Percentiles rank a stretch among this genome's conserved stretches.
Evolutionary conservation across 1,140 invertebrate genomes (phyloP).

Genomic region (Ostrea denselamellosa): DNA sequence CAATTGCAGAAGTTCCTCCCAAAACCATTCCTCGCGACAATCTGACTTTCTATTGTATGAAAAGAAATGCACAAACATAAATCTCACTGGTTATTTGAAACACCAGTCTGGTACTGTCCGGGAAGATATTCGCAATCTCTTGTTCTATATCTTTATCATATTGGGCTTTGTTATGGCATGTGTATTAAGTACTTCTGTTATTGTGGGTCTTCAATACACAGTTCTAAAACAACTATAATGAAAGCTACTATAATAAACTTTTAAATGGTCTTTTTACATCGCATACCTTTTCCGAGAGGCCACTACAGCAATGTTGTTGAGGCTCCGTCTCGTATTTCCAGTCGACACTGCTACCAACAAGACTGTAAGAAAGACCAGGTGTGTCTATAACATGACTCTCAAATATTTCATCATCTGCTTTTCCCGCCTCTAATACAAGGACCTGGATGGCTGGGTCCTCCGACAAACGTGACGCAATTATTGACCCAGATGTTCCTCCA

Average conservation of each 20-base stretch:
- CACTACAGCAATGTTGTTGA: conserved; percentile 34
- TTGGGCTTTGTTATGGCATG: too few relatives aligned
- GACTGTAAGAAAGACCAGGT: conserved; percentile 7
- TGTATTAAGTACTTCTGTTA: too few relatives aligned
- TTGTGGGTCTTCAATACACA: too few relatives aligned
- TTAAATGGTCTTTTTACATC: not conserved
- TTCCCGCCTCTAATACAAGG: conserved; percentile 33
- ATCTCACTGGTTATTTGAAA: too few relatives aligned
- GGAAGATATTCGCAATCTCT: too few relatives aligned
- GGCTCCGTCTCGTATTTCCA: conserved; percentile 34
- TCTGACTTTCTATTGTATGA: not conserved
- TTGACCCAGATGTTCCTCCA: conserved; percentile 17
- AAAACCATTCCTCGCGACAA: conserved; percentile 31
- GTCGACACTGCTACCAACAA: conserved; percentile 13
- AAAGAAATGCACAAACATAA: too few relatives aligned
- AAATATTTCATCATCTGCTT: not conserved
- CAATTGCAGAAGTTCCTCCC: conserved; percentile 28
- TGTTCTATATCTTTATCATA: too few relatives aligned
- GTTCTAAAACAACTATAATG: too few relatives aligned
- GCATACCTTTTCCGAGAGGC: conserved; percentile 8
- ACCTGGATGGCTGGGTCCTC: conserved; percentile 16
- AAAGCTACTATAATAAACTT: not conserved
- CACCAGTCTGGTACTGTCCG: too few relatives aligned
- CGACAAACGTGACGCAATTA: conserved; percentile 10
- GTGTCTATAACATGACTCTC: conserved; percentile 45